A percentile compares a stretch with the other conserved stretches of the same genome.
These are phyloP conservation scores for Agrilus mali DNA, from an alignment of 2,888 invertebrate species.

Conservation along the genomic window DNA sequence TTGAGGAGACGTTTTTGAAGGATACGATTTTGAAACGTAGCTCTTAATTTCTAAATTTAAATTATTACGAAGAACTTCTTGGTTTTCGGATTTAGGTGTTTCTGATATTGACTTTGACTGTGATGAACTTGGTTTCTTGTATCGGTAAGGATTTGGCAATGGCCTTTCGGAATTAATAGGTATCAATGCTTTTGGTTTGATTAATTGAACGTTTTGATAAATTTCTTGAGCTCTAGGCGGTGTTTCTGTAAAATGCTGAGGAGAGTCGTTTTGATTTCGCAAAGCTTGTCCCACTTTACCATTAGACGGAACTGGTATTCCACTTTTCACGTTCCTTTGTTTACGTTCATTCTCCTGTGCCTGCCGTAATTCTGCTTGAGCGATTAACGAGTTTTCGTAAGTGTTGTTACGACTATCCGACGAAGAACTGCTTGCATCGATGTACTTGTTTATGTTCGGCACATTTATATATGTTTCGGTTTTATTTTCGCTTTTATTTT, in stretches of 20 bases:
- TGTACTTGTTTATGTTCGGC: slow-evolving; percentile 22
- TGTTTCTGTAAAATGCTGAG: slow-evolving; percentile 19
- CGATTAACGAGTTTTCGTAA: slow-evolving; percentile 19
- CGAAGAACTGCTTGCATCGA: slow-evolving; percentile 30
- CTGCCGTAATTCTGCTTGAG: slow-evolving; percentile 15
- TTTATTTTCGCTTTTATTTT: slow-evolving; percentile 10
- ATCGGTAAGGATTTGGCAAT: slow-evolving; percentile 29
- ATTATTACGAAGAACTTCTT: slow-evolving; percentile 1
- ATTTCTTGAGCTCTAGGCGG: slow-evolving; percentile 24
- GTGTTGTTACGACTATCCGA: slow-evolving; percentile 23
- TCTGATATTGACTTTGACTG: too few relatives aligned
- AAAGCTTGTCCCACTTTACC: slow-evolving; percentile 6
- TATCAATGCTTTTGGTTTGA: slow-evolving; percentile 31
- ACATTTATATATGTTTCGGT: slow-evolving; percentile 19
- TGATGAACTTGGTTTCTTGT: slow-evolving; percentile 5
- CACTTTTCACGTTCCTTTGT: slow-evolving; percentile 9
- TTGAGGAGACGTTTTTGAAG: too few relatives aligned
- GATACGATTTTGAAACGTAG: too few relatives aligned
- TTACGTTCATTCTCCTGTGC: slow-evolving; percentile 11
- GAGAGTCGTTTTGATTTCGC: slow-evolving; percentile 9
- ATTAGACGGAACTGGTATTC: slow-evolving; percentile 5
- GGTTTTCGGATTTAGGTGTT: too few relatives aligned
- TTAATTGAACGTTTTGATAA: slow-evolving; percentile 25
- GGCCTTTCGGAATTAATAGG: slow-evolving; percentile 30
- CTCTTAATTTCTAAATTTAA: slow-evolving; percentile 1